Base-by-base conservation (phyloP, 2,113 vertebrate genomes). In the Cranoglanis bouderius region DNA sequence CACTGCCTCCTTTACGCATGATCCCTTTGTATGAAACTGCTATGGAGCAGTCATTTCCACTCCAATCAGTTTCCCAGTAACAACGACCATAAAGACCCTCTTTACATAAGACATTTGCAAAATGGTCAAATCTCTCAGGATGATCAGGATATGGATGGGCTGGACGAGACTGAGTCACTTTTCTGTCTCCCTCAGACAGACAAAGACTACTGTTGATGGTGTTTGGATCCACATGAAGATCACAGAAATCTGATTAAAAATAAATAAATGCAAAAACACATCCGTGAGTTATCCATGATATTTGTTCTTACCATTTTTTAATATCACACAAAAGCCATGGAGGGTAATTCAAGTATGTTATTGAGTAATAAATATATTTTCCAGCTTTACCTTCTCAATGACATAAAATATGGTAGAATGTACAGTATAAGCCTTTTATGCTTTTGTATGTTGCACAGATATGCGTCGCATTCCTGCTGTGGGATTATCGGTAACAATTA, bases 21-120 rank as follows among this genome's bases (percentile, higher is more conserved):
- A 89, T 89, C n/a, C 46, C 51, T 91, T 57, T 89, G 29, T 88
- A 89, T 10, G 53, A 55, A 14, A 84, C 85, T 49, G 82, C 89
- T 9, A 88, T 24, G 1, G 26, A 26, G 26, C 65, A 75, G 0
- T 21, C 5, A 18, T 91, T 82, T 10, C 88, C 82, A 83, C 21
- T n/a, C 32, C 46, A 89, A 14, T 87, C 59, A 12, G 29, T 74
- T 59, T 89, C 91, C 89, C 88, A 91, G 80, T 91, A 91, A 82
- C 85, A 87, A 32, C 70, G 70, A 32, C 67, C 85, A 57, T 18
- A 32, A 61, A 89, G 85, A 63, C 18, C 26, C n/a, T 90, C 81
- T 72, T 24, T 84, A 51, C 85, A 89, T 35, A 90, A 0, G 21
- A 84, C 24, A 16, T 89, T 0, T 0, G 0, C 0, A 59, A 6